phyloP scores from a whole-genome alignment of 2,113 vertebrate species.

The Carassius carassius region DNA sequence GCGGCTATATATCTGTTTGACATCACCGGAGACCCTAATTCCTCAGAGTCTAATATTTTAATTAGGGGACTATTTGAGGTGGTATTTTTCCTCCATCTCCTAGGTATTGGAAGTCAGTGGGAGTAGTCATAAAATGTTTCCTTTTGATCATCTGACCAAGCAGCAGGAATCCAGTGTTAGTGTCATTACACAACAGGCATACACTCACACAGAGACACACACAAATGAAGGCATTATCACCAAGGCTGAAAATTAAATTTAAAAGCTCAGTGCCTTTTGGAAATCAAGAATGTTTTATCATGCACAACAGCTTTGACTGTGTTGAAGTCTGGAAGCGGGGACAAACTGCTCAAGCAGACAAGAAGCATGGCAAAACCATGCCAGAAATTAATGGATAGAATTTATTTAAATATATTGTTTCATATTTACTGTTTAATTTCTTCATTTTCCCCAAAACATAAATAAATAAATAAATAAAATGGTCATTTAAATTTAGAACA shows the following conservation, averaged over 20 bases:
- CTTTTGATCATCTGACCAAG: not conserved
- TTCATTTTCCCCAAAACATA: not conserved
- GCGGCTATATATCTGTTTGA: conserved; percentile 16
- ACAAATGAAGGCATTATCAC: conserved; percentile 45
- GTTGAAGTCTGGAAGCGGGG: not conserved
- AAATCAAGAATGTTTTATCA: conserved; percentile 33
- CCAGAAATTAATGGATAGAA: not conserved
- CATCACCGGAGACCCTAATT: conserved; percentile 16
- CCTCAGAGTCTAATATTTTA: conserved; percentile 28
- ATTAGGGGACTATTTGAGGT: not conserved
- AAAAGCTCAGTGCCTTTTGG: not conserved
- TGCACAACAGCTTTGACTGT: not conserved
- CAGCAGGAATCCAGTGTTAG: not conserved
- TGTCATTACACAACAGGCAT: not conserved
- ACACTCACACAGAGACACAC: not conserved
- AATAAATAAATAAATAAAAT: not conserved
- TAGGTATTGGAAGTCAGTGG: not conserved
- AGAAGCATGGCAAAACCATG: not conserved
- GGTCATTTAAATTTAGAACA: too few relatives aligned
- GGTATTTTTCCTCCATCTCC: not conserved
- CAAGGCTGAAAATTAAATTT: conserved; percentile 11
- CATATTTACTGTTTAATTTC: not conserved
- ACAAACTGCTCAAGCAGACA: conserved; percentile 1
- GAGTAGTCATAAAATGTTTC: not conserved
- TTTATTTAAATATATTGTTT: not conserved